Conservation (phyloP, 2,888 invertebrate species). For the Catocala fraxini region DNA sequence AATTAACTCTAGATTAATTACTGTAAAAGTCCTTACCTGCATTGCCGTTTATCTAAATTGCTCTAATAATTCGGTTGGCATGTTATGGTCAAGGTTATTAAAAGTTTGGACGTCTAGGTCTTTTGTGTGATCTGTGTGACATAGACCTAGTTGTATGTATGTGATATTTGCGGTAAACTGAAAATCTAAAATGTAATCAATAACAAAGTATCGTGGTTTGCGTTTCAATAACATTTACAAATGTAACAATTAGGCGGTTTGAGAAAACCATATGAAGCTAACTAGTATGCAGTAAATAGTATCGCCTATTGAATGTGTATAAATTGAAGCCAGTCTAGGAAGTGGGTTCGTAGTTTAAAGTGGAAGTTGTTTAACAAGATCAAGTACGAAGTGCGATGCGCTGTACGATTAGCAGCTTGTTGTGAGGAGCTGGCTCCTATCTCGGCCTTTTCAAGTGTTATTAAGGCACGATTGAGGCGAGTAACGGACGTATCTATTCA, state of each 20-base stretch:
- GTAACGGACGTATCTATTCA: slow-evolving; percentile 84
- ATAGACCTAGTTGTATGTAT: too few relatives aligned
- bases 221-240: background rate
- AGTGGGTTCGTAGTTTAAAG: slow-evolving; percentile 39
- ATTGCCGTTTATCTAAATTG: too few relatives aligned
- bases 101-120: too few relatives aligned
- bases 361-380: slow-evolving; percentile 66
- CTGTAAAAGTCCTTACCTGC: too few relatives aligned
- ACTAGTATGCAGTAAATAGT: background rate
- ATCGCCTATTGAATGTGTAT: slow-evolving; percentile 14
- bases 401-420: slow-evolving; percentile 77
- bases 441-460: slow-evolving; percentile 82
- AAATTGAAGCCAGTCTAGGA: slow-evolving; percentile 40
- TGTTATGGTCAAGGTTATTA: too few relatives aligned
- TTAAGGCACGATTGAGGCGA: slow-evolving; percentile 83
- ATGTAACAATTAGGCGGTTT: too few relatives aligned
- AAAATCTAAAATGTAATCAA: too few relatives aligned
- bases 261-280: background rate
- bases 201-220: background rate
- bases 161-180: too few relatives aligned
- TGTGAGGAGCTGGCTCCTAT: slow-evolving; percentile 68
- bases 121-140: too few relatives aligned
- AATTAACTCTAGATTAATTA: too few relatives aligned
- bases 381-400: slow-evolving; percentile 76
- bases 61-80: too few relatives aligned